phyloP scores from a whole-genome alignment of 2,113 vertebrate species.

The Catagonus wagneri region DNA sequence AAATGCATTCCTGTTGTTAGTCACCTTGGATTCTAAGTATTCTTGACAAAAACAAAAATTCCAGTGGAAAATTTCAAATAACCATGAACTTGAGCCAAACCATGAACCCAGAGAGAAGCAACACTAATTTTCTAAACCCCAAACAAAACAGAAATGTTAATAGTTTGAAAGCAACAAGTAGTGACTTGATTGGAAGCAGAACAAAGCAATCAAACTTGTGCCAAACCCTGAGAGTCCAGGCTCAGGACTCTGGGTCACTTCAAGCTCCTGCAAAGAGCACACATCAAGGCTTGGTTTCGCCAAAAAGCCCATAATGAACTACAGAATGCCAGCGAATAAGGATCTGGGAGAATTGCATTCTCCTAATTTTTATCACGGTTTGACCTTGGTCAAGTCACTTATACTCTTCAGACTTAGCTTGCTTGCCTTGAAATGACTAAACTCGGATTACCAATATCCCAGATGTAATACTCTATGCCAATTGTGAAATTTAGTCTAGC shows the following conservation, averaged over 20 bases:
- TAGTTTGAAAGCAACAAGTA: conserved; percentile 52
- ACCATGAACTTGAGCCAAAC: conserved; percentile 62
- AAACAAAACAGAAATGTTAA: conserved; percentile 66
- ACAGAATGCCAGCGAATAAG: neutral
- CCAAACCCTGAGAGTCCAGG: conserved; percentile 7
- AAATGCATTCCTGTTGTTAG: conserved; percentile 59
- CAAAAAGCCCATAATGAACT: conserved; percentile 3
- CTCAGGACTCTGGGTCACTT: neutral
- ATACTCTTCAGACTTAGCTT: neutral
- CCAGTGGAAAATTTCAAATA: conserved; percentile 61
- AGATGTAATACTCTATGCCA: conserved; percentile 6
- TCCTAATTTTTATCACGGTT: neutral
- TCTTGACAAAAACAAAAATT: conserved; percentile 71
- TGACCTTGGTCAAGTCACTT: conserved; percentile 57
- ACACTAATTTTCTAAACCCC: conserved; percentile 57
- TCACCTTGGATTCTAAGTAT: conserved; percentile 38
- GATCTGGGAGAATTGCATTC: neutral
- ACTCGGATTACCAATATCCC: neutral
- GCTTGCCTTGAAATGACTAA: conserved; percentile 36
- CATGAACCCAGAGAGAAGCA: neutral
- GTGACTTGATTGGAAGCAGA: conserved; percentile 53
- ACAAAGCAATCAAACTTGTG: conserved; percentile 46
- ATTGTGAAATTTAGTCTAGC: conserved; percentile 32
- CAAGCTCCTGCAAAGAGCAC: conserved; percentile 33
- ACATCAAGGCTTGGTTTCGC: neutral